phyloP scores from a whole-genome alignment of 2,888 invertebrate genomes.

The Drosophila mettleri region DNA sequence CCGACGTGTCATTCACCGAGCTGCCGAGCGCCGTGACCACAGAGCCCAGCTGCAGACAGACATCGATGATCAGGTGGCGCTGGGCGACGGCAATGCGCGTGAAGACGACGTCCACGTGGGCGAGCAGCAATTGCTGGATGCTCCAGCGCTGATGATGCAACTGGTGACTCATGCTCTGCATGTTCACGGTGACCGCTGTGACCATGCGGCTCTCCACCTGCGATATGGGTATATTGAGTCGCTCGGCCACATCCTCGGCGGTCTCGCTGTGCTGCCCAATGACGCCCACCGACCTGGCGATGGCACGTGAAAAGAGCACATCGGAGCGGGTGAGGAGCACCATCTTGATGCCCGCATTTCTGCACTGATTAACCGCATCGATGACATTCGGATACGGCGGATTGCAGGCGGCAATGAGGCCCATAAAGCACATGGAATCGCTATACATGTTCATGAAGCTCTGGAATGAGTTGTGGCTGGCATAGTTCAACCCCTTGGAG shows the following conservation, averaged over 20 bases:
- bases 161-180: slow-evolving; percentile 33
- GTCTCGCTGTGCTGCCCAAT: slow-evolving; percentile 12
- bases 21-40: slow-evolving; percentile 59
- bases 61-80: slow-evolving; percentile 50
- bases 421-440: slow-evolving; percentile 42
- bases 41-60: slow-evolving; percentile 55
- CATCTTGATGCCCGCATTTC: slow-evolving; percentile 64
- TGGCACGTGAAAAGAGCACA: slow-evolving; percentile 13
- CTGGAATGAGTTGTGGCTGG: not conserved
- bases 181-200: slow-evolving; percentile 45
- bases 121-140: slow-evolving; percentile 36
- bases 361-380: slow-evolving; percentile 37
- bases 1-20: slow-evolving; percentile 39
- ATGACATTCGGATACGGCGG: slow-evolving; percentile 33
- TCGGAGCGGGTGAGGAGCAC: slow-evolving; percentile 29
- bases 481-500: not conserved
- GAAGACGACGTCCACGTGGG: slow-evolving; percentile 53
- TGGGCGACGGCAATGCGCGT: slow-evolving; percentile 34
- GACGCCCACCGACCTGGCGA: slow-evolving; percentile 56
- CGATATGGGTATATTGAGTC: slow-evolving; percentile 5
- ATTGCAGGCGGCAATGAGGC: slow-evolving; percentile 50
- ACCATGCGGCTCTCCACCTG: not conserved
- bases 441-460: slow-evolving; percentile 27
- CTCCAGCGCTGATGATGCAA: slow-evolving; percentile 48
- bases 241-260: slow-evolving; percentile 23